Base-by-base conservation (phyloP, 2,113 vertebrate species). In the Propithecus coquereli region DNA sequence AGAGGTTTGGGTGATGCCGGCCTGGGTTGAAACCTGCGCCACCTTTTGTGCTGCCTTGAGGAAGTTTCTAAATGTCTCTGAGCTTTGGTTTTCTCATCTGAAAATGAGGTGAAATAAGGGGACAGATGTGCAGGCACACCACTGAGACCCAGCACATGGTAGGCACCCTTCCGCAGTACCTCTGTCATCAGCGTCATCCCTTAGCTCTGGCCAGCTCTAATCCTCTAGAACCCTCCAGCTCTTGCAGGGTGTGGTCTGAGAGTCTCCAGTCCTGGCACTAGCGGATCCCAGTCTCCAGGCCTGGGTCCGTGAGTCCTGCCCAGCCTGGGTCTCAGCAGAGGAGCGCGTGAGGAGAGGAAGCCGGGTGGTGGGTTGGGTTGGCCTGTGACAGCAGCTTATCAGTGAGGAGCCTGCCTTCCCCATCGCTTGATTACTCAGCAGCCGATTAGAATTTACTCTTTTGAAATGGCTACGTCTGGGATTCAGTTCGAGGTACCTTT, bases 391-490 rank as follows among this genome's bases (percentile, higher is more conserved):
- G 68, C 45, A 22, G 20, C 1, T 47, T 87, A 66, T 92, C 89
- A 43, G 30, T 2, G 0, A 87, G 87, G 37, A 25, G 25, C 40
- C 5, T 1, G 17, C 54, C 57, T 71, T 23, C 17, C 40, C 6
- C 6, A 6, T 47, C 23, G 8, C 68, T 59, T 30, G 37, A 32
- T 79, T 77, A 68, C 47, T 63, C 77, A 93, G 76, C 76, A 32
- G 10, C 40, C 30, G 76, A 65, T 94, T 88, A 95, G 77, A 87
- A 90, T 96, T 91, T 92, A 27, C 77, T 87, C 77, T 95, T 61
- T 91, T 52, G 87, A 92, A 90, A 96, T 85, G 30, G 70, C 23
- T 95, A 94, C 90, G 59, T 45, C 89, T 96, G 50, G 84, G 57
- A 74, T 87, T 91, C 22, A 6, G 37, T 79, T 94, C 76, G 94